A percentile compares a stretch with the other conserved stretches of the same genome.
Evolutionary conservation across 2,797 vertebrate species (phyloP).

Genomic region (Phalloptychus januarius): DNA sequence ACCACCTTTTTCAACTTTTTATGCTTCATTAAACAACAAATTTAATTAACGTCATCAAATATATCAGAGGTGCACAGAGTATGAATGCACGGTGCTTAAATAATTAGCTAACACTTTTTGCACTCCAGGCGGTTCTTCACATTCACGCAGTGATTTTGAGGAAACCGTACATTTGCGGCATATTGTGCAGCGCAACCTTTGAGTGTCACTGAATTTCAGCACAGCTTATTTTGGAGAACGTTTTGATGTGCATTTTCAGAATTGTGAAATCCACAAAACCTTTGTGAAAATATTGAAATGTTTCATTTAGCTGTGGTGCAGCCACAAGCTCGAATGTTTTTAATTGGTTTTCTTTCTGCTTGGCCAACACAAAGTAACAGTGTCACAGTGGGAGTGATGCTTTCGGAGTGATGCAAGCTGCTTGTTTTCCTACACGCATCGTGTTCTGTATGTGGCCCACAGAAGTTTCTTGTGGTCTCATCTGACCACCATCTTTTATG

Average conservation of each 20-base stretch:
- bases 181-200: not conserved
- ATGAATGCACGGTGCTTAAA: not conserved
- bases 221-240: not conserved
- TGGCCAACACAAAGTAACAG: not conserved
- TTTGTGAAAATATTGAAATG: not conserved
- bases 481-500: not conserved
- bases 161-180: not conserved
- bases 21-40: not conserved
- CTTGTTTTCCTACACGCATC: not conserved
- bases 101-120: not conserved
- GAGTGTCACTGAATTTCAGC: not conserved
- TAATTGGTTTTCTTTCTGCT: not conserved
- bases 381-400: not conserved
- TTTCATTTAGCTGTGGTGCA: not conserved
- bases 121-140: not conserved
- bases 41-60: not conserved
- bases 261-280: not conserved
- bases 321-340: not conserved
- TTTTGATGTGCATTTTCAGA: not conserved
- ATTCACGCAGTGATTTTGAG: not conserved
- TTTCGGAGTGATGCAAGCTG: not conserved
- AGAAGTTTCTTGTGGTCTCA: not conserved
- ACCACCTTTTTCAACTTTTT: not conserved
- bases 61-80: not conserved
- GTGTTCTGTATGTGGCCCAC: not conserved